Conservation (phyloP, 2,797 vertebrate species). For the Syngnathus rostellatus region DNA sequence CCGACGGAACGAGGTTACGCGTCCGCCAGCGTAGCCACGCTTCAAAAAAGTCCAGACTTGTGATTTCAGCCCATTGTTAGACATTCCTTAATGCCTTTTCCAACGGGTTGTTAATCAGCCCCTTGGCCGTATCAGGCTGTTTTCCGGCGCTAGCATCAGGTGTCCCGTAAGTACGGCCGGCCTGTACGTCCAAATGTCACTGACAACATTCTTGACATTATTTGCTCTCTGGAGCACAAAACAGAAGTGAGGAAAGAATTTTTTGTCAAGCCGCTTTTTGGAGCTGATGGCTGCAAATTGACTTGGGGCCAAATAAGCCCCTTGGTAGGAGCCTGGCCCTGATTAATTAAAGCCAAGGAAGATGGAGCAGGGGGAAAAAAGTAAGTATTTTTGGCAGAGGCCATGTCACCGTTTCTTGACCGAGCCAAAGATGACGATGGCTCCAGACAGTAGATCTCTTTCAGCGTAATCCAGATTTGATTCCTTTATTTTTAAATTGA, state of each 20-base stretch:
- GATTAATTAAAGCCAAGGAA: slow-evolving; percentile 62
- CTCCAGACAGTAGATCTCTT: slow-evolving; percentile 16
- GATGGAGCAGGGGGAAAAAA: slow-evolving; percentile 36
- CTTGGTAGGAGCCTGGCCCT: slow-evolving; percentile 46
- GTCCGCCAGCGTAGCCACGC: not conserved
- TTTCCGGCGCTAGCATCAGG: not conserved
- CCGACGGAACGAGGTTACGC: not conserved
- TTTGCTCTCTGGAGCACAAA: no score
- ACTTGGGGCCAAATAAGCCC: slow-evolving; percentile 54
- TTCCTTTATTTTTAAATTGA: not conserved
- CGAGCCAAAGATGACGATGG: slow-evolving; percentile 37
- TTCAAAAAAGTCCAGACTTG: not conserved
- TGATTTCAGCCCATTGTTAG: not conserved
- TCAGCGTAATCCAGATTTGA: not conserved
- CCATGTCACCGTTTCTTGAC: slow-evolving; percentile 43
- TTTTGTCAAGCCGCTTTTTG: slow-evolving; percentile 26
- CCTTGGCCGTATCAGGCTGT: not conserved
- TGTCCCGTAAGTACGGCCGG: not conserved
- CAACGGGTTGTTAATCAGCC: not conserved
- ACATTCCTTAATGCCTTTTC: not conserved
- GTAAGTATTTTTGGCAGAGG: slow-evolving; percentile 38
- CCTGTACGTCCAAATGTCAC: not conserved
- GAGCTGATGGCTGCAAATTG: slow-evolving; percentile 58
- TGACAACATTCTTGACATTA: not conserved
- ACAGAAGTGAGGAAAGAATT: no score